A percentile compares a stretch with the other conserved stretches of the same genome.
Evolutionary conservation across 2,888 invertebrate genomes (phyloP).

Genomic region (Stramonita haemastoma): DNA sequence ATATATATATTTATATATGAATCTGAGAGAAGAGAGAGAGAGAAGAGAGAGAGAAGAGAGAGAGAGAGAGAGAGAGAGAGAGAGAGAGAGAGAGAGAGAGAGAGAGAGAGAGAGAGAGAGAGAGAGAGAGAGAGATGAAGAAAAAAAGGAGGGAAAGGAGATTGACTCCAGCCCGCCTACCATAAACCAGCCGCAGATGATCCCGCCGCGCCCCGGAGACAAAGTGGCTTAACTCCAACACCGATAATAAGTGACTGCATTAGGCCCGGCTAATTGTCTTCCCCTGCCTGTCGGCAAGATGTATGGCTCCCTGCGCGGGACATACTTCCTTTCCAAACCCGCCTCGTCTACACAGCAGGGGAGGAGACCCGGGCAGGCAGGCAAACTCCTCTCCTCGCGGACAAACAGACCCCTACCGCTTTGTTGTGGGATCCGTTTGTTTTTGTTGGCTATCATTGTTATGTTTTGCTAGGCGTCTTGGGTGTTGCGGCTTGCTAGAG

Average conservation of each 20-base stretch:
- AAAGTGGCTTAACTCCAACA: slow-evolving; percentile 29
- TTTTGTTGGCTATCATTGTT: background rate
- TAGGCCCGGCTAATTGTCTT: slow-evolving; percentile 27
- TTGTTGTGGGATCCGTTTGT: background rate
- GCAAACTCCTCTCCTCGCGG: background rate
- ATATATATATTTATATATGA: too few species aligned
- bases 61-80: background rate
- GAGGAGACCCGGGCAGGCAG: background rate
- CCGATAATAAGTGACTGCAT: slow-evolving; percentile 27
- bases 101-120: background rate
- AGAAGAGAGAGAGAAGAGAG: background rate
- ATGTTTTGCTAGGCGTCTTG: background rate
- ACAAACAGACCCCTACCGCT: background rate
- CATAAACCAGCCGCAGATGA: slow-evolving; percentile 25
- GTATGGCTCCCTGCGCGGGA: slow-evolving; percentile 8
- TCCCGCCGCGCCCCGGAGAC: background rate
- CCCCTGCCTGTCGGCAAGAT: slow-evolving; percentile 21
- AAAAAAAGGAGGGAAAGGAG: background rate
- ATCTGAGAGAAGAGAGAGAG: background rate
- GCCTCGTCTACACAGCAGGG: background rate
- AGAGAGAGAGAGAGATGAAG: slow-evolving; percentile 12
- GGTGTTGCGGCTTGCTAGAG: background rate
- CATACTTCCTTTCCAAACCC: background rate
- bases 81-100: background rate
- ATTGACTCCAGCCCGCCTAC: background rate